A percentile compares a stretch with the other conserved stretches of the same genome.
These are phyloP conservation scores for Erpobdella octoculata DNA, from an alignment of 2,888 invertebrate species.

Conservation along the genomic window DNA sequence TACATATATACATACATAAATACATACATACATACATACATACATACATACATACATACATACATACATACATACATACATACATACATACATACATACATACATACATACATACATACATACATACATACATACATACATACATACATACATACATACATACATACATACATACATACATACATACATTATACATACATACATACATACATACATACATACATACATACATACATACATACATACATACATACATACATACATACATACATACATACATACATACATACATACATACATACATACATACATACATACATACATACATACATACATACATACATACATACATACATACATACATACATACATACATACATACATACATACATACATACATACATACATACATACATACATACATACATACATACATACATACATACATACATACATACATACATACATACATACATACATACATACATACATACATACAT, in stretches of 20 bases:
- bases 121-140: neutral
- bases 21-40: no score
- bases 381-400: slow-evolving; percentile 1
- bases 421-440: slow-evolving; percentile 1
- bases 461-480: slow-evolving; percentile 1
- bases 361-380: slow-evolving; percentile 1
- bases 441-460: slow-evolving; percentile 1
- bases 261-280: slow-evolving; percentile 1
- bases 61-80: neutral
- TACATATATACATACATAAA: no score
- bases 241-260: slow-evolving; percentile 1
- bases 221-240: slow-evolving; percentile 1
- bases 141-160: slow-evolving; percentile 6
- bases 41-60: no score
- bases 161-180: slow-evolving; percentile 22
- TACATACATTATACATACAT: no score
- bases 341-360: slow-evolving; percentile 1
- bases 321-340: slow-evolving; percentile 1
- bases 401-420: slow-evolving; percentile 1
- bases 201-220: neutral
- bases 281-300: slow-evolving; percentile 1
- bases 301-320: slow-evolving; percentile 1
- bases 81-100: neutral
- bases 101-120: neutral
- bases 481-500: slow-evolving; percentile 1